phyloP scores from a whole-genome alignment of 2,888 invertebrate genomes.

The Volucella bombylans region DNA sequence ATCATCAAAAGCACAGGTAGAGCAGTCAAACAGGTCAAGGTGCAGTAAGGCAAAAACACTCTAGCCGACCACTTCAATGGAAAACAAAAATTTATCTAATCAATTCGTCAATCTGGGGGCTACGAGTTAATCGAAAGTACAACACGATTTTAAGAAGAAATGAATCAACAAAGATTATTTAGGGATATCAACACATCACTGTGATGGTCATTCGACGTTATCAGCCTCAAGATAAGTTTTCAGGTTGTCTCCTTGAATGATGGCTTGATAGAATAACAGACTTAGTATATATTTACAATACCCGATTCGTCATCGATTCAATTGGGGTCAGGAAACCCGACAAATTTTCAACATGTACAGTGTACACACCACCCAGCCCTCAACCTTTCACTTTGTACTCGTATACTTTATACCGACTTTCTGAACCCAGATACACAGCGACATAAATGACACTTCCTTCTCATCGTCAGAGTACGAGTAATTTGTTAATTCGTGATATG shows the following conservation, averaged over 20 bases:
- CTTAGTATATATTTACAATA: too few relatives aligned
- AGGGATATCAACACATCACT: too few relatives aligned
- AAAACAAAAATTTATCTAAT: conserved; percentile 1
- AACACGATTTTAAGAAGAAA: background rate
- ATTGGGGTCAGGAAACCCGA: conserved; percentile 22
- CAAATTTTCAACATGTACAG: conserved; percentile 18
- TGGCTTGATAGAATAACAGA: too few relatives aligned
- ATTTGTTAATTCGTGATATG: conserved; percentile 49
- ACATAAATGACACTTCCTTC: conserved; percentile 18
- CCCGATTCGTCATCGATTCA: background rate
- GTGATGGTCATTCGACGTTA: too few relatives aligned
- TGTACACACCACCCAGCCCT: background rate
- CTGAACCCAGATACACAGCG: too few relatives aligned
- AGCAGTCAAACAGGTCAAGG: background rate
- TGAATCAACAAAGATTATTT: background rate
- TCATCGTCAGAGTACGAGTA: conserved; percentile 15
- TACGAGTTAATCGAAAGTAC: background rate
- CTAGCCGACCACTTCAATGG: background rate
- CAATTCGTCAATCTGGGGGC: background rate
- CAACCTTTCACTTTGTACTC: background rate
- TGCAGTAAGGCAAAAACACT: background rate
- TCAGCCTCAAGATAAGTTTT: too few relatives aligned
- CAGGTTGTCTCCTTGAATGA: too few relatives aligned
- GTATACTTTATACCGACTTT: too few relatives aligned
- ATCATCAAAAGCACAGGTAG: conserved; percentile 12